Percentiles rank a stretch among this genome's conserved stretches.
These are phyloP conservation scores for Sympetrum striolatum DNA, from an alignment of 2,888 invertebrate species.

Conservation along the genomic window DNA sequence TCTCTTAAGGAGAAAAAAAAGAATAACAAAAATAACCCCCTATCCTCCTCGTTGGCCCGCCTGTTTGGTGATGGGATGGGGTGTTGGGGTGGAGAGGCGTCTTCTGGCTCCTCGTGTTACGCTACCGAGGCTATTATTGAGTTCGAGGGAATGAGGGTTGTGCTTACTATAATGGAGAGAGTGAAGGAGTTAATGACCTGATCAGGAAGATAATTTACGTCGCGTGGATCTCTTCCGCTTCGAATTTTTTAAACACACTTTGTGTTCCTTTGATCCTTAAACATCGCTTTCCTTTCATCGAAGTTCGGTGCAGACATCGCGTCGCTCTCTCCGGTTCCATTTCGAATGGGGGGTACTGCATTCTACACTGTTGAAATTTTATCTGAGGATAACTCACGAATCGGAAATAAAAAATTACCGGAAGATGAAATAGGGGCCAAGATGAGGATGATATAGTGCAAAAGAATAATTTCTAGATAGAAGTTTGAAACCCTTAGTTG, in stretches of 20 bases:
- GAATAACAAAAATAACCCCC: constrained; percentile 15
- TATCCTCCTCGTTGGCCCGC: constrained; percentile 2
- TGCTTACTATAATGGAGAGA: background rate
- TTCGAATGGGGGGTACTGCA: no score
- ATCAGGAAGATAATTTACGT: constrained; percentile 17
- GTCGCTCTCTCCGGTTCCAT: no score
- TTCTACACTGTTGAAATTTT: no score
- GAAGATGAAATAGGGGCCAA: no score
- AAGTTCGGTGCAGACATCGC: background rate
- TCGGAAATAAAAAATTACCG: no score
- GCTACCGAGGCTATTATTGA: constrained; percentile 18
- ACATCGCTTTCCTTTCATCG: background rate
- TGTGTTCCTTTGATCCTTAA: background rate
- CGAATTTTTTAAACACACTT: background rate
- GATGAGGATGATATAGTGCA: no score
- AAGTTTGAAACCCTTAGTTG: no score
- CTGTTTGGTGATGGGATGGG: background rate
- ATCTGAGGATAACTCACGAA: no score
- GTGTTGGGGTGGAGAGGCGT: background rate
- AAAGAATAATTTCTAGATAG: no score
- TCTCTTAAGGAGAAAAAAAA: background rate
- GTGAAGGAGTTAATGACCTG: constrained; percentile 21
- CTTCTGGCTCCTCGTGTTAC: constrained; percentile 10
- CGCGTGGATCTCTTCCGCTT: background rate
- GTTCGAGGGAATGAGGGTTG: background rate